These are phyloP conservation scores for Mastomys coucha DNA, from an alignment of 2,113 vertebrate genomes.

Conservation along the genomic window DNA sequence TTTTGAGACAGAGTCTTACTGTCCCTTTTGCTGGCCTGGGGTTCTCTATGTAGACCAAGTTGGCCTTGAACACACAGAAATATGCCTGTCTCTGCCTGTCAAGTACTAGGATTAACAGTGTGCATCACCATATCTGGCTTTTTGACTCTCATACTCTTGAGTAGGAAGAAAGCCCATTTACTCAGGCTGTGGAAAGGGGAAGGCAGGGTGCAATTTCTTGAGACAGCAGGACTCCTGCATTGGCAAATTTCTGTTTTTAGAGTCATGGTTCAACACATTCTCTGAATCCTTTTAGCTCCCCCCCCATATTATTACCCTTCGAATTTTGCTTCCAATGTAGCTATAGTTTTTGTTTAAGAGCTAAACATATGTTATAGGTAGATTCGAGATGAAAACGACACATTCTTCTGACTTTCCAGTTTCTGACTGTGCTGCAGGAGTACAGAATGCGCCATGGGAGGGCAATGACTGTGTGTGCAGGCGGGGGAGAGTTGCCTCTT, in stretches of 20 bases:
- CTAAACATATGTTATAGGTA: not conserved
- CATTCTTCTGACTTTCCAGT: conserved; percentile 18
- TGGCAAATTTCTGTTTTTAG: conserved; percentile 12
- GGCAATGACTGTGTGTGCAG: not conserved
- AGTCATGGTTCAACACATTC: not conserved
- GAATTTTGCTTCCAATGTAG: conserved; percentile 32
- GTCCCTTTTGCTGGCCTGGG: not conserved
- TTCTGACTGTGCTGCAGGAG: not conserved
- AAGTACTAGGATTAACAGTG: not conserved
- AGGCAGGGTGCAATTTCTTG: conserved; percentile 19
- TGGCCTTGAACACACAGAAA: not conserved
- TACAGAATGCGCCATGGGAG: not conserved
- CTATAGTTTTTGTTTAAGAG: conserved; percentile 36
- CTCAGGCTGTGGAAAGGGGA: not conserved
- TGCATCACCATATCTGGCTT: not conserved
- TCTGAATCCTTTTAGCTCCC: not conserved
- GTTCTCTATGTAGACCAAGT: not conserved
- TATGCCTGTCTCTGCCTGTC: not conserved
- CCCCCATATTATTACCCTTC: not conserved
- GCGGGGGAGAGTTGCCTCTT: not conserved
- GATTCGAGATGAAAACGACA: conserved; percentile 27
- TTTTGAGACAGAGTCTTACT: not conserved
- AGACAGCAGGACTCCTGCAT: not conserved
- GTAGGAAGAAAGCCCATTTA: conserved; percentile 20
- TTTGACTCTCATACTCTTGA: not conserved